Conservation (phyloP, 1,140 invertebrate genomes). For the honey bee (Apis mellifera) region Amel_HAv3.1 CM009943.2:5466501-5467000, state of each 20-base stretch:
- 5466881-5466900: neutral
- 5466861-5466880: neutral
- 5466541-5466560: conserved; percentile 51
- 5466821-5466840: conserved; percentile 8
- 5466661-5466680: conserved; percentile 66
- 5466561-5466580: conserved; percentile 67
- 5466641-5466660: conserved; percentile 52
- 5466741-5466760: conserved; percentile 69
- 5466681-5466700: conserved; percentile 78
- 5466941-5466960: conserved; percentile 44
- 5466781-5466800: neutral
- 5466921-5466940: neutral
- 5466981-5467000: neutral
- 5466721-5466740: conserved; percentile 75
- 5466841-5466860: conserved; percentile 1
- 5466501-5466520: conserved; percentile 41
- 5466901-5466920: neutral
- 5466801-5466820: conserved; percentile 19
- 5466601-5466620: conserved; percentile 78
- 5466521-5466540: conserved; percentile 17
- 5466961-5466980: conserved; percentile 44
- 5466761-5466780: conserved; percentile 49
- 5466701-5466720: conserved; percentile 68
- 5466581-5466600: conserved; percentile 75
- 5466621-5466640: conserved; percentile 69